These are phyloP conservation scores for Arothron firmamentum DNA, from an alignment of 2,113 vertebrate genomes.

Conservation along the genomic window DNA sequence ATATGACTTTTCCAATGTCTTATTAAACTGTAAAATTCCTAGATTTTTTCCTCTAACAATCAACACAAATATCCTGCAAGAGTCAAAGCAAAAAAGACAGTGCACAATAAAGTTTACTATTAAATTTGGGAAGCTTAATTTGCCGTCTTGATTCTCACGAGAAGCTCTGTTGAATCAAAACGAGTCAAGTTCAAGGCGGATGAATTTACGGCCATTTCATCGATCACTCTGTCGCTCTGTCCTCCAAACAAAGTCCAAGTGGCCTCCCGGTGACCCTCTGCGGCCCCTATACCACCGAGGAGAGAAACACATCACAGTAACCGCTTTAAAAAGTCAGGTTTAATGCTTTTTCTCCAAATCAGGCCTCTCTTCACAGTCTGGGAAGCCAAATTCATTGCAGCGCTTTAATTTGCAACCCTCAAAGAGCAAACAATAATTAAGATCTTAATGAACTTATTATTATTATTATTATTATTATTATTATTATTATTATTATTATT, in stretches of 20 bases:
- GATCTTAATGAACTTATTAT: too few species aligned
- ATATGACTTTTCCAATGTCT: too few species aligned
- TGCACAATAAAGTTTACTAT: too few species aligned
- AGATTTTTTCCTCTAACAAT: too few species aligned
- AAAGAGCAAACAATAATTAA: too few species aligned
- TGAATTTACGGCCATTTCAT: constrained; percentile 39
- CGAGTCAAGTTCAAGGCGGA: constrained; percentile 45
- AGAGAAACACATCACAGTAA: constrained; percentile 11
- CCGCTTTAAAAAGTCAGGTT: neutral
- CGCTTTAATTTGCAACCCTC: constrained; percentile 1
- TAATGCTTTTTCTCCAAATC: neutral
- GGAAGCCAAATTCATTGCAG: constrained; percentile 7
- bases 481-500: too few species aligned
- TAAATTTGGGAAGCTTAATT: too few species aligned
- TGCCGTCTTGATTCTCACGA: too few species aligned
- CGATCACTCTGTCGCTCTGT: constrained; percentile 51
- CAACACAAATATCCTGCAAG: too few species aligned
- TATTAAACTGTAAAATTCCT: too few species aligned
- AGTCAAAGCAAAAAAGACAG: too few species aligned
- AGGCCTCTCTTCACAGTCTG: neutral
- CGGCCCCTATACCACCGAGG: constrained; percentile 25
- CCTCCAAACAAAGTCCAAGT: constrained; percentile 59
- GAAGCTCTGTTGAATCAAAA: neutral
- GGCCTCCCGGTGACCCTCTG: constrained; percentile 62
- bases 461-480: too few species aligned